Base-by-base conservation (phyloP, 2,113 vertebrate genomes). In the Stegostoma tigrinum region DNA sequence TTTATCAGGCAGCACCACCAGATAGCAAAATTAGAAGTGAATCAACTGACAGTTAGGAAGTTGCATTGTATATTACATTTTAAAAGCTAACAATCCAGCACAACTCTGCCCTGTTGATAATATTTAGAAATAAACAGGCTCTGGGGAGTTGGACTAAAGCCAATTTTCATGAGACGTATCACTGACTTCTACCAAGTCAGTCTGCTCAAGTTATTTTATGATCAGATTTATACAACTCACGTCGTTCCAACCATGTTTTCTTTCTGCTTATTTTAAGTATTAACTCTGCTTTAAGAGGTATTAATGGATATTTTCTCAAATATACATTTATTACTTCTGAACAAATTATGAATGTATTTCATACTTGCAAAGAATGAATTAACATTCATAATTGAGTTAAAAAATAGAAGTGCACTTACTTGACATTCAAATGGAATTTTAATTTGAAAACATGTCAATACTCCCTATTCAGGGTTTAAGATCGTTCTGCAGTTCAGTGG, bases 361-460 rank as follows among this genome's bases (percentile, higher is more conserved):
- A 17, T 95, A 72, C n/a, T 72, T 27, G 68, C 52, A 95, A 70
- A 52, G 21, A n/a, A 27, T 42, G 93, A 95, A 70, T 45, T 48
- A 45, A 72, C 67, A 95, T 95, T 95, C 68, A 95, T 55, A 34
- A 90, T 90, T 95, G 68, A 75, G 68, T 45, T n/a, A 72, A 75
- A 48, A 75, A 72, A 95, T 48, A 72, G 72, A 95, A 95, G 94
- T 95, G 94, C 94, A 95, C 94, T 95, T 95, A 95, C 66, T 95
- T 93, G 89, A 93, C 89, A 38, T 38, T 24, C 0, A 66, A 67
- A 42, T 64, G 30, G 6, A 93, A n/a, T 66, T 93, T 93, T 93
- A 38, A 7, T 93, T 93, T 93, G n/a, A 23, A 66, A 66, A 64
- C 34, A 23, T 42, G 61, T 38, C 17, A n/a, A 66, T 66, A 66